Conservation (phyloP, 2,797 vertebrate species). For the Typhlichthys subterraneus region DNA sequence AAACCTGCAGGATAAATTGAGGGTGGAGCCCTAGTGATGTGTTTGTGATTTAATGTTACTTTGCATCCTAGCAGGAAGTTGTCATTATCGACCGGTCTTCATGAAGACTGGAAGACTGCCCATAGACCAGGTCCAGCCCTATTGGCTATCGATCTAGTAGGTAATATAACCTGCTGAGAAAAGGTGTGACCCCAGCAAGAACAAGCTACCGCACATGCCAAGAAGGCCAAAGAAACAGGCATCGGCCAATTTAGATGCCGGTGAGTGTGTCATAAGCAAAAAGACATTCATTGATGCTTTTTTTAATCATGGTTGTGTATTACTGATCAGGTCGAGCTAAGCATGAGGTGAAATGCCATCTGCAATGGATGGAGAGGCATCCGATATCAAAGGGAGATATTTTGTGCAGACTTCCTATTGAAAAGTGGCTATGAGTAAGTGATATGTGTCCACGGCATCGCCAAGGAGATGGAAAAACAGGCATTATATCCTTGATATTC, state of each 20-base stretch:
- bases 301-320: conserved; percentile 28
- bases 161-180: conserved; percentile 28
- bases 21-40: conserved; percentile 28
- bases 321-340: conserved; percentile 43
- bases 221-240: conserved; percentile 6
- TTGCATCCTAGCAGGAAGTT: conserved; percentile 58
- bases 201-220: neutral
- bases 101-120: conserved; percentile 48
- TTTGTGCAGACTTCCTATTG: conserved; percentile 48
- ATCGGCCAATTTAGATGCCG: conserved; percentile 27
- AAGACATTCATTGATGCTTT: conserved; percentile 59
- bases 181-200: conserved; percentile 25
- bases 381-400: conserved; percentile 56
- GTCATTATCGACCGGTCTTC: conserved; percentile 60
- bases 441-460: conserved; percentile 33
- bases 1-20: conserved; percentile 54
- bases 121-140: conserved; percentile 43
- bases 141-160: conserved; percentile 65
- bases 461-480: conserved; percentile 25
- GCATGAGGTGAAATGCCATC: conserved; percentile 33
- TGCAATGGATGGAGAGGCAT: conserved; percentile 37
- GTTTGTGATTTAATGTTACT: conserved; percentile 63
- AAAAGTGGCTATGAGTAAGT: conserved; percentile 44
- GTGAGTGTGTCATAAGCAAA: conserved; percentile 56
- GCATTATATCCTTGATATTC: conserved; percentile 40